Conservation (phyloP, 2,797 vertebrate species). For the Hafferia zeledoni region DNA sequence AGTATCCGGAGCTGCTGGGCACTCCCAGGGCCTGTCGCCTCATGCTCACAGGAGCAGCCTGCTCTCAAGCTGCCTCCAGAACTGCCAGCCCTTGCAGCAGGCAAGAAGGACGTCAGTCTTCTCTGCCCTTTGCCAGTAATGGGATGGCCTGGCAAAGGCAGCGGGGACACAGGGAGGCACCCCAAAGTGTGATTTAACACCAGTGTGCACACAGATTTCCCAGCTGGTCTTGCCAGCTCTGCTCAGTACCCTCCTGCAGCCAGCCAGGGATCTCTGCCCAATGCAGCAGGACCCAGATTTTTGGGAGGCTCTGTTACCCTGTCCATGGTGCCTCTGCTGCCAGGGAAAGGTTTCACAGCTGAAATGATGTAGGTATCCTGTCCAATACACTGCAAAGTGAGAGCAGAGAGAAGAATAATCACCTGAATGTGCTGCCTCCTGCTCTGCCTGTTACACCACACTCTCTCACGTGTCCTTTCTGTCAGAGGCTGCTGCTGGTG, state of each 20-base stretch:
- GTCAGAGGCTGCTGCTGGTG: neutral
- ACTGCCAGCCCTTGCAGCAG: neutral
- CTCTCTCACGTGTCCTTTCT: neutral
- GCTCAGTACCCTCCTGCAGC: neutral
- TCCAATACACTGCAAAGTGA: neutral
- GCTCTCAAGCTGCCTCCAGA: neutral
- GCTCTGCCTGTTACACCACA: neutral
- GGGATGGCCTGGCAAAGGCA: neutral
- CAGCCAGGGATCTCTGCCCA: neutral
- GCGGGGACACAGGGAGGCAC: neutral
- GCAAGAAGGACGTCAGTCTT: neutral
- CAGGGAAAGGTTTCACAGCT: neutral
- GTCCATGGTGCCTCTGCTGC: neutral
- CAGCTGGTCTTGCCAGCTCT: neutral
- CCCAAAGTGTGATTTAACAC: neutral
- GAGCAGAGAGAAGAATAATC: neutral
- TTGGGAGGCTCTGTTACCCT: neutral
- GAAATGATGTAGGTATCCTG: neutral
- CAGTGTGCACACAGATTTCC: neutral
- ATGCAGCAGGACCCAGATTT: neutral
- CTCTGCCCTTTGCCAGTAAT: neutral
- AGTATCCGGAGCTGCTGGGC: slow-evolving; percentile 5
- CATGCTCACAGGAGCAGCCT: neutral
- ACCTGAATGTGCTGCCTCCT: neutral
- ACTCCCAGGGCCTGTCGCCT: slow-evolving; percentile 28